These are phyloP conservation scores for Lethocerus indicus DNA, from an alignment of 1,140 invertebrate genomes.

Conservation along the genomic window DNA sequence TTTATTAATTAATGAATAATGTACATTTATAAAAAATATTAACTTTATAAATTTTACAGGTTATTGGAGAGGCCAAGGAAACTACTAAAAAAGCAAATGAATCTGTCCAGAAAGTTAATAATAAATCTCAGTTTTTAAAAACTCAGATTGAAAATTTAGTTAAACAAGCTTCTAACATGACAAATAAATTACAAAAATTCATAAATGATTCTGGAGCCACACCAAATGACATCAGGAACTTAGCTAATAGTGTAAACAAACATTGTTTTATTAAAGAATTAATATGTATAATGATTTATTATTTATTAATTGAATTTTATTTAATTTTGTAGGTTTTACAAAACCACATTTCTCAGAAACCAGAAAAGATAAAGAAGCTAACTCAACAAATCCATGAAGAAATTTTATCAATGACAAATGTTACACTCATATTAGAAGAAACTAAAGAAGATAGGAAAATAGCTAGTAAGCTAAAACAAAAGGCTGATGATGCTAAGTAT, in stretches of 20 bases:
- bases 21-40: too few species aligned
- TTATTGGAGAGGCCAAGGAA: constrained; percentile 30
- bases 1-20: constrained; percentile 36
- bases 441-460: constrained; percentile 58
- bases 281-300: neutral
- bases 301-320: neutral
- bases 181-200: constrained; percentile 56
- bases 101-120: constrained; percentile 38
- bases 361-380: constrained; percentile 68
- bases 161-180: constrained; percentile 33
- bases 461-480: constrained; percentile 55
- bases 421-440: constrained; percentile 72
- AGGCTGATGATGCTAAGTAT: constrained; percentile 61
- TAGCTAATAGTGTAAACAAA: constrained; percentile 52
- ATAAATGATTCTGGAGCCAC: constrained; percentile 55
- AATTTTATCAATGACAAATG: constrained; percentile 70
- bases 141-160: constrained; percentile 36
- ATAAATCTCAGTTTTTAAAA: constrained; percentile 32
- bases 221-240: constrained; percentile 59
- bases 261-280: neutral
- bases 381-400: constrained; percentile 72
- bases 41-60: too few species aligned
- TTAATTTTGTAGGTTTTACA: constrained; percentile 13
- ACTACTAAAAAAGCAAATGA: constrained; percentile 36
- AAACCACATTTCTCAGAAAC: constrained; percentile 45